phyloP scores from a whole-genome alignment of 2,888 invertebrate species.

The Noctua comes region DNA sequence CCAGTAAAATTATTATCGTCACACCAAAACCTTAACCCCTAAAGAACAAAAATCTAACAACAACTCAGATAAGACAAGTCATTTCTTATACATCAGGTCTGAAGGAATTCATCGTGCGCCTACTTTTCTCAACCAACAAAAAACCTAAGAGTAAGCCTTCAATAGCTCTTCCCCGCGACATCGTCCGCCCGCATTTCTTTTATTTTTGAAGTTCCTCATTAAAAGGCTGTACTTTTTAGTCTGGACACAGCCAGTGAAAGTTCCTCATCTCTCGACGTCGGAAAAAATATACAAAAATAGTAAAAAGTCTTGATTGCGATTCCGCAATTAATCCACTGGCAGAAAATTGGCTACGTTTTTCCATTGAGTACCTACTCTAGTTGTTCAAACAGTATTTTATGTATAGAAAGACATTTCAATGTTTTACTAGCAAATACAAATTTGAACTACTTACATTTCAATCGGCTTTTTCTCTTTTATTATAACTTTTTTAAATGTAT shows the following conservation, averaged over 20 bases:
- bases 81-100: not conserved
- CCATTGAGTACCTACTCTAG: not conserved
- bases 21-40: not conserved
- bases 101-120: conserved; percentile 28
- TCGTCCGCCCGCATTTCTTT: conserved; percentile 54
- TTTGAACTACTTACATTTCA: conserved; percentile 3
- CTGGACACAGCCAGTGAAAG: conserved; percentile 60
- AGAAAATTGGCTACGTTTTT: conserved; percentile 47
- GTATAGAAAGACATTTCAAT: not conserved
- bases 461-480: not conserved
- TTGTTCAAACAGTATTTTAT: not conserved
- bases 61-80: not conserved
- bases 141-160: conserved; percentile 39
- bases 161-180: conserved; percentile 53
- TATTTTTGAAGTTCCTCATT: conserved; percentile 62
- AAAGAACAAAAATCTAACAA: not conserved
- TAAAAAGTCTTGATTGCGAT: conserved; percentile 54
- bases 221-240: conserved; percentile 60
- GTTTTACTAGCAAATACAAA: not conserved
- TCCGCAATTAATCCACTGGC: conserved; percentile 36
- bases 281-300: conserved; percentile 45
- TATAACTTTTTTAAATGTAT: not conserved
- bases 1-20: not conserved
- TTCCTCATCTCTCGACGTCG: conserved; percentile 54
- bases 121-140: conserved; percentile 34